Percentiles rank a stretch among this genome's conserved stretches.
Evolutionary conservation across 2,888 invertebrate genomes (phyloP).

Genomic region (Prosopocoilus inquinatus): DNA sequence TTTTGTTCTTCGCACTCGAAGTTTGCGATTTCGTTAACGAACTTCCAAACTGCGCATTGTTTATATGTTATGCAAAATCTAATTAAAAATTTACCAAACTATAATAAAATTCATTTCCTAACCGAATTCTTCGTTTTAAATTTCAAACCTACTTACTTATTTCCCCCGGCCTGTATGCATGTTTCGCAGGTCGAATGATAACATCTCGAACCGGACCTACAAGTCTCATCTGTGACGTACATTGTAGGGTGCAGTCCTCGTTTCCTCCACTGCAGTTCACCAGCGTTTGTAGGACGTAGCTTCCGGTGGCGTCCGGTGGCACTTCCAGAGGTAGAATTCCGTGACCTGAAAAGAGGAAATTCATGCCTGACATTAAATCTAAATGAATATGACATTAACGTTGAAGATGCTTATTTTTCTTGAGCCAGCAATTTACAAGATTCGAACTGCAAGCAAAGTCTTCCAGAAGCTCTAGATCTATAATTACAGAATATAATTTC

Average conservation of each 20-base stretch:
- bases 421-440: no score
- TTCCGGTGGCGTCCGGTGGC: constrained; percentile 59
- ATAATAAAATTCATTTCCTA: not conserved
- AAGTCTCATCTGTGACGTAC: constrained; percentile 61
- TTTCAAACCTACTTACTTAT: constrained; percentile 54
- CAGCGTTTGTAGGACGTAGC: constrained; percentile 61
- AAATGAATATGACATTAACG: no score
- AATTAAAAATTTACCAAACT: no score
- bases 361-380: not conserved
- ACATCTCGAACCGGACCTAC: constrained; percentile 64
- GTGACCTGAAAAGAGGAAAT: constrained; percentile 54
- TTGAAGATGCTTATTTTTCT: no score
- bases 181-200: constrained; percentile 62
- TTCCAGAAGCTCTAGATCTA: no score
- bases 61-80: no score
- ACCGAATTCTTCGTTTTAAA: no score
- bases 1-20: no score
- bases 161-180: constrained; percentile 63
- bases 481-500: no score
- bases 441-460: no score
- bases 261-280: constrained; percentile 59
- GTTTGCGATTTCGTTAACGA: no score
- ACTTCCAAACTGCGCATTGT: no score
- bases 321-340: constrained; percentile 63
- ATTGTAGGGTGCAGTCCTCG: constrained; percentile 56